phyloP scores from a whole-genome alignment of 64 coral and sea anemone species.

The Acropora tenuis region DNA sequence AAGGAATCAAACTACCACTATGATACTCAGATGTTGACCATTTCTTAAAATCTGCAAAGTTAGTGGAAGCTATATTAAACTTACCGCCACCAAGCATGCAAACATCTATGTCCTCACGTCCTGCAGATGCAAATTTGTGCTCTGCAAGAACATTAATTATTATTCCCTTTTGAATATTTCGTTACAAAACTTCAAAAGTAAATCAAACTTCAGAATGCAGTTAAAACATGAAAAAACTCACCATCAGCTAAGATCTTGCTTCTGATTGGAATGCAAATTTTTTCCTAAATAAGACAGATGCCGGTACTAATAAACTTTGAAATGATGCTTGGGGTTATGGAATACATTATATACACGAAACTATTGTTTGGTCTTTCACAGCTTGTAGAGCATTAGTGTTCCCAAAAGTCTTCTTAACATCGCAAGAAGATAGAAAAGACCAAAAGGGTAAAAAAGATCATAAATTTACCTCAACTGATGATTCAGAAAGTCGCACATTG shows the following conservation, averaged over 20 bases:
- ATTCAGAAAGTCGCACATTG: constrained; percentile 72
- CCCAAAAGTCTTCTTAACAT: neutral
- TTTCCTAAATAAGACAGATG: constrained; percentile 64
- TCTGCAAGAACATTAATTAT: constrained; percentile 45
- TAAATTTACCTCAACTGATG: constrained; percentile 86
- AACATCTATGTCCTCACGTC: constrained; percentile 95
- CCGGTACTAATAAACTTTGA: neutral
- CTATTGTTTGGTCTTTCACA: too few relatives aligned
- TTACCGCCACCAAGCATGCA: constrained; percentile 94
- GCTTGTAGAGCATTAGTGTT: neutral
- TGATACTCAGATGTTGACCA: neutral
- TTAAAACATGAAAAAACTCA: constrained; percentile 19
- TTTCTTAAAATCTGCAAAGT: neutral
- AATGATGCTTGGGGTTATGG: neutral
- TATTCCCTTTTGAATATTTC: neutral
- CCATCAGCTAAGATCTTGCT: constrained; percentile 69
- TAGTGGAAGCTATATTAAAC: neutral
- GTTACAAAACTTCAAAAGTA: neutral
- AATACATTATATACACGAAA: too few relatives aligned
- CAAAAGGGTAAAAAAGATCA: neutral
- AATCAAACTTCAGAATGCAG: neutral
- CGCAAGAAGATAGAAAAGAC: neutral
- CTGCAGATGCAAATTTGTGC: constrained; percentile 91
- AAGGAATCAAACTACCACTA: neutral
- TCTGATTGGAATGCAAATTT: constrained; percentile 65